Conservation (phyloP, 1,140 invertebrate species). For the Macrobrachium nipponense region DNA sequence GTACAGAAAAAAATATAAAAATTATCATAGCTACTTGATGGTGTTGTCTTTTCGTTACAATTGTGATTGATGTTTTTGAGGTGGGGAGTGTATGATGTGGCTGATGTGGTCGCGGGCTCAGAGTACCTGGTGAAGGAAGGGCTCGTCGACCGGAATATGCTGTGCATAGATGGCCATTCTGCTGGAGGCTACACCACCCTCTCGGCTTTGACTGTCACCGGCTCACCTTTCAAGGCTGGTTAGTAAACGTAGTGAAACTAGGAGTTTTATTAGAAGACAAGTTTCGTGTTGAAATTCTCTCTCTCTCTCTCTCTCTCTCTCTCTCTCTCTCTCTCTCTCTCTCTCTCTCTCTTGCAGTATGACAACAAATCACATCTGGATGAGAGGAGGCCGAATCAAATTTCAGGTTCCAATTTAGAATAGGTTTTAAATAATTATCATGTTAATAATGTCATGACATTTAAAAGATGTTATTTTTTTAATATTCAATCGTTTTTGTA, state of each 20-base stretch:
- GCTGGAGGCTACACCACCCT: conserved; percentile 31
- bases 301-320: neutral
- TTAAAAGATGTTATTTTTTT: too few species aligned
- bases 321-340: neutral
- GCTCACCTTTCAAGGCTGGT: conserved; percentile 42
- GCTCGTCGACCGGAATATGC: conserved; percentile 13
- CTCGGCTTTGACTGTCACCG: conserved; percentile 39
- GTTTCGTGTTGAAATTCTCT: neutral
- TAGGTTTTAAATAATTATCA: too few species aligned
- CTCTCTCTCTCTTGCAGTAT: neutral
- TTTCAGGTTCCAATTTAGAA: too few species aligned
- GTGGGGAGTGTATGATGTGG: conserved; percentile 55
- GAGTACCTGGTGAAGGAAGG: conserved; percentile 36
- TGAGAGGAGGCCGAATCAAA: too few species aligned
- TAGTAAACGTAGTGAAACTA: neutral
- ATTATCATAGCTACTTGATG: neutral
- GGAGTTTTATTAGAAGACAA: too few species aligned
- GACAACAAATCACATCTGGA: too few species aligned
- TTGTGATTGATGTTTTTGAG: neutral
- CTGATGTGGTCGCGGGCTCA: conserved; percentile 35
- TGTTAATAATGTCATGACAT: too few species aligned
- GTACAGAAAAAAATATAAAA: too few species aligned
- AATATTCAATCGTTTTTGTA: too few species aligned
- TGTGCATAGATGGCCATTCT: conserved; percentile 38
- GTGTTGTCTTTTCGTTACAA: neutral